Evolutionary conservation across 2,797 vertebrate species (phyloP).

Genomic region (Sitta carolinensis): DNA sequence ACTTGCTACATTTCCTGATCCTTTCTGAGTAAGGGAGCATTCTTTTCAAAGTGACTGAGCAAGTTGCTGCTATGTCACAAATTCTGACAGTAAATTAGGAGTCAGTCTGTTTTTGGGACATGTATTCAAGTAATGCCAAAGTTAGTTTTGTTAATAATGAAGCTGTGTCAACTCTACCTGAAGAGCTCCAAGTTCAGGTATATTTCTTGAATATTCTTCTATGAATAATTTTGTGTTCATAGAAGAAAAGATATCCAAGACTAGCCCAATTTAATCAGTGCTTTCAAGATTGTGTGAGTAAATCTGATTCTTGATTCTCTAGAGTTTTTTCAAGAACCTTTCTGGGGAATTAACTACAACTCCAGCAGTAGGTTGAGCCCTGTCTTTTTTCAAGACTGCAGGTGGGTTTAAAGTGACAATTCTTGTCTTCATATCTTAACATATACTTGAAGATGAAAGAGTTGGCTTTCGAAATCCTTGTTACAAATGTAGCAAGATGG

Average conservation of each 20-base stretch:
- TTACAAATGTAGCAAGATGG: not conserved
- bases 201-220: not conserved
- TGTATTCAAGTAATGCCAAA: not conserved
- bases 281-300: not conserved
- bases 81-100: not conserved
- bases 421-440: not conserved
- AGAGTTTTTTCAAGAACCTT: not conserved
- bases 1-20: rapidly evolving
- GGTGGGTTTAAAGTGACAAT: not conserved
- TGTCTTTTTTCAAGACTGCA: not conserved
- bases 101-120: not conserved
- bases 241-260: not conserved
- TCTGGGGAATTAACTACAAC: not conserved
- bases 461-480: not conserved
- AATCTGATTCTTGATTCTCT: not conserved
- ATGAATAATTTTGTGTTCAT: not conserved
- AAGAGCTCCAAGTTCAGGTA: not conserved
- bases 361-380: not conserved
- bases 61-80: not conserved
- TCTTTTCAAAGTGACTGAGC: not conserved
- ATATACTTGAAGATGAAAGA: not conserved
- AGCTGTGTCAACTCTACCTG: not conserved
- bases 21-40: not conserved
- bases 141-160: not conserved
- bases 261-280: not conserved